Evolutionary conservation across 2,888 invertebrate species (phyloP).

Genomic region (Patella caerulea): DNA sequence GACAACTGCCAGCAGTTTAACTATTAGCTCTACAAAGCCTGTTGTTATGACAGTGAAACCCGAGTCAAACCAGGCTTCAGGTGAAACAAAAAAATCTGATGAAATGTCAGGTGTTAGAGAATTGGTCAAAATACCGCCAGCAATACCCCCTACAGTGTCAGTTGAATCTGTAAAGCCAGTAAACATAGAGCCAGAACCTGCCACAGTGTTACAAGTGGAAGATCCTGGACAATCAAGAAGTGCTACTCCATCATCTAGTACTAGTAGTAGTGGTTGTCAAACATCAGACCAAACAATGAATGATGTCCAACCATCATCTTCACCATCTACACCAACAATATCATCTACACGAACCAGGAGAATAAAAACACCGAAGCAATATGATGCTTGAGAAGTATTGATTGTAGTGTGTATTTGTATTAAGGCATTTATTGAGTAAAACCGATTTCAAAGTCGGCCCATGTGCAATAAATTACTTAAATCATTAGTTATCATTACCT

Average conservation of each 20-base stretch:
- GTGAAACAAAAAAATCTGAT: conserved; percentile 21
- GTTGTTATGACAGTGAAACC: background rate
- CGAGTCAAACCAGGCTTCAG: background rate
- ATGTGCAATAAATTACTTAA: too few relatives aligned
- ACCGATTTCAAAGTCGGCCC: too few relatives aligned
- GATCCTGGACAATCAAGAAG: too few relatives aligned
- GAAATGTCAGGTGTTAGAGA: too few relatives aligned
- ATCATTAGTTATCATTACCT: too few relatives aligned
- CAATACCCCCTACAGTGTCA: too few relatives aligned
- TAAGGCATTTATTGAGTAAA: too few relatives aligned
- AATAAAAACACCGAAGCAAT: conserved; percentile 67
- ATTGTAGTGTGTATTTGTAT: too few relatives aligned
- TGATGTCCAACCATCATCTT: background rate
- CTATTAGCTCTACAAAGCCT: background rate
- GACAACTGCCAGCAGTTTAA: background rate
- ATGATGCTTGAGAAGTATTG: conserved; percentile 50
- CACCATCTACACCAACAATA: conserved; percentile 43
- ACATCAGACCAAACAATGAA: too few relatives aligned
- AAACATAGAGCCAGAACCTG: conserved; percentile 14
- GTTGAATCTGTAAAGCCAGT: conserved; percentile 15
- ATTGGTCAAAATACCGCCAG: background rate
- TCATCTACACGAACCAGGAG: conserved; percentile 64
- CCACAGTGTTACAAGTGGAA: too few relatives aligned
- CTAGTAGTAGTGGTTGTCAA: too few relatives aligned
- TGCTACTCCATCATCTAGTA: too few relatives aligned